phyloP scores from a whole-genome alignment of 2,797 vertebrate species.

The Spinus olivaceus region DNA sequence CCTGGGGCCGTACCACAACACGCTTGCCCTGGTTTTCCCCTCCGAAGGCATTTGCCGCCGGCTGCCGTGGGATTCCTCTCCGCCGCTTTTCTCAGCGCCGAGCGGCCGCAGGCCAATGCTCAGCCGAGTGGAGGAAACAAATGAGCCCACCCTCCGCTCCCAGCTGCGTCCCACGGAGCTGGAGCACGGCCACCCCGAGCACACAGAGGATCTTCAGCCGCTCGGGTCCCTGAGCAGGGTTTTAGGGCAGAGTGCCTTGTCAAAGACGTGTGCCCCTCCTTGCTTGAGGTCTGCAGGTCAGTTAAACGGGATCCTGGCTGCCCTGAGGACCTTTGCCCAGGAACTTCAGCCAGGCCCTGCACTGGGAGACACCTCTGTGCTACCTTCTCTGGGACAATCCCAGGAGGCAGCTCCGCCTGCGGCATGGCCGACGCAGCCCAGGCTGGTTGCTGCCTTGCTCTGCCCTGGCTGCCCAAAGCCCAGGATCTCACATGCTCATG shows the following conservation, averaged over 20 bases:
- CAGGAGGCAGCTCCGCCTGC: background rate
- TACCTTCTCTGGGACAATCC: background rate
- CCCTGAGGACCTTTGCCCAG: background rate
- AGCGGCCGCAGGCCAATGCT: background rate
- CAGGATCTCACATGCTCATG: background rate
- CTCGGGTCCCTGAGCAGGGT: background rate
- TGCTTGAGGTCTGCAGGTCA: accelerated
- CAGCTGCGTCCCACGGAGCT: background rate
- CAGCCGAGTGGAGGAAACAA: slow-evolving; percentile 40
- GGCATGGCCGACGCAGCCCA: accelerated
- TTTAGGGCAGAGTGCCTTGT: accelerated
- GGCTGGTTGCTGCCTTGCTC: background rate
- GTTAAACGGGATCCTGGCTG: accelerated
- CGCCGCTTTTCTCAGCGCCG: background rate
- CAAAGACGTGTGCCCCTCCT: background rate
- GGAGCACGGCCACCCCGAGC: background rate
- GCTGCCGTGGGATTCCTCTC: slow-evolving; percentile 16
- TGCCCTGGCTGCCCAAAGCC: background rate
- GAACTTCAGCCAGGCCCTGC: background rate
- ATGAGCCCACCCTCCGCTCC: background rate
- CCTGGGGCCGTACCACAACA: accelerated
- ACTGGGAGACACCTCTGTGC: background rate
- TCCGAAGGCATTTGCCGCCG: background rate
- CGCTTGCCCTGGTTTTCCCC: slow-evolving; percentile 3
- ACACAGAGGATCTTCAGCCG: accelerated